Evolutionary conservation across 2,797 vertebrate genomes (phyloP).

Genomic region (Betta splendens): DNA sequence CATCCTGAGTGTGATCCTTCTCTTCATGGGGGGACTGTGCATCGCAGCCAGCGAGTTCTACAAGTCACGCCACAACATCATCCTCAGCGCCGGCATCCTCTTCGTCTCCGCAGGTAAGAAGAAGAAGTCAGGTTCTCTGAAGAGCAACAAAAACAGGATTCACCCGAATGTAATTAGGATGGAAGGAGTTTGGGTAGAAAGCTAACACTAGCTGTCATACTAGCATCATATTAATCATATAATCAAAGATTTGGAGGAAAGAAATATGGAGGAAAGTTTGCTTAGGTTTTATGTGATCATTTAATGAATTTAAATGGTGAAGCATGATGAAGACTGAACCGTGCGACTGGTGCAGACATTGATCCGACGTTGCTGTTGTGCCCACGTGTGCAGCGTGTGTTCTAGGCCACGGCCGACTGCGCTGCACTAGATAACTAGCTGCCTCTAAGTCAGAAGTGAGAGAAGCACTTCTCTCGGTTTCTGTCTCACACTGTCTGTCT

Average conservation of each 20-base stretch:
- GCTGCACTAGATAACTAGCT: slow-evolving; percentile 64
- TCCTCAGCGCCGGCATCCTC: slow-evolving; percentile 97
- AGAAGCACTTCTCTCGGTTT: slow-evolving; percentile 49
- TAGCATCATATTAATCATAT: too few species aligned
- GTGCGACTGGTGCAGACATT: neutral
- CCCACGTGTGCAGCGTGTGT: slow-evolving; percentile 35
- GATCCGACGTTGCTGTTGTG: too few species aligned
- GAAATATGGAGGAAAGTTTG: too few species aligned
- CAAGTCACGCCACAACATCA: slow-evolving; percentile 98
- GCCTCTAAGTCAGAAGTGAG: slow-evolving; percentile 66
- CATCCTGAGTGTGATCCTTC: slow-evolving; percentile 96
- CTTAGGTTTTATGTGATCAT: too few species aligned
- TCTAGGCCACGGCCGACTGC: slow-evolving; percentile 67
- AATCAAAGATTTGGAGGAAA: too few species aligned
- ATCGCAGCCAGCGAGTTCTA: slow-evolving; percentile 98
- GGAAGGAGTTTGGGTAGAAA: too few species aligned
- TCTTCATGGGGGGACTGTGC: slow-evolving; percentile 98
- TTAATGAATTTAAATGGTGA: too few species aligned
- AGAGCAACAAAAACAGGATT: too few species aligned
- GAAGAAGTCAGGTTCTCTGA: too few species aligned
- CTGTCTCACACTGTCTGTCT: slow-evolving; percentile 55
- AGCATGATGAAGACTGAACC: too few species aligned
- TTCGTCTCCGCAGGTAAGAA: slow-evolving; percentile 94
- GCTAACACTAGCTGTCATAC: too few species aligned
- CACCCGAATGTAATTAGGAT: too few species aligned